Evolutionary conservation across 2,113 vertebrate species (phyloP), one percentile per base, ranked within the genome.

Genomic region (Corapipo altera): DNA sequence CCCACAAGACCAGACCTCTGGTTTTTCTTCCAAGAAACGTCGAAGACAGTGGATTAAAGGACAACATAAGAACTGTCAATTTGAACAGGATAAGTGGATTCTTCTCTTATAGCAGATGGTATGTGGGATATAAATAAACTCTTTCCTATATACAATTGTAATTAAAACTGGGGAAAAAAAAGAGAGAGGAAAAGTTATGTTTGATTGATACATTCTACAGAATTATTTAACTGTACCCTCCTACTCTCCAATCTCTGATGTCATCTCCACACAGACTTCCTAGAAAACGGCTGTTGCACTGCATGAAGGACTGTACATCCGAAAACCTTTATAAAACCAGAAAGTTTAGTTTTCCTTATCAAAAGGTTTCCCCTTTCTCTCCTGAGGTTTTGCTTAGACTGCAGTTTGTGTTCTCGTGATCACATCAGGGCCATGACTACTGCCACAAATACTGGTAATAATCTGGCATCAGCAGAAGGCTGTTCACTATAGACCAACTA

Each of bases 281-380:
- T 41, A 72, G 65, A 48, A 85, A 65, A 67, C 9, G 10, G 22
- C 11, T 44, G 6, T 44, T 59, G 37, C 0, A 0, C n/a, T 69
- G 32, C 19, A 51, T 11, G 35, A 46, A 0, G 0, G 11, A 8
- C 48, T 57, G 58, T 39, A 88, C 14, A 30, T 44, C 17, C 58
- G 27, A 86, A 51, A n/a, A 26, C 9, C 41, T 32, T 57, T 67
- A 57, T 52, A 44, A 86, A 61, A 91, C 81, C 8, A 92, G 23
- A 43, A 86, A 75, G 20, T 37, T 67, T 20, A 20, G 13, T 41
- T 82, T 74, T 64, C 5, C 33, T 78, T 67, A 43, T 37, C 11
- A 44, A 58, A 57, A 32, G 14, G 7, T 70, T 51, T 14, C 8
- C 23, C 7, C 8, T 70, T 12, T 78, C 35, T 57, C 19, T 66